These are phyloP conservation scores for Lymantria dispar DNA, from an alignment of 2,888 invertebrate species.

Conservation along the genomic window DNA sequence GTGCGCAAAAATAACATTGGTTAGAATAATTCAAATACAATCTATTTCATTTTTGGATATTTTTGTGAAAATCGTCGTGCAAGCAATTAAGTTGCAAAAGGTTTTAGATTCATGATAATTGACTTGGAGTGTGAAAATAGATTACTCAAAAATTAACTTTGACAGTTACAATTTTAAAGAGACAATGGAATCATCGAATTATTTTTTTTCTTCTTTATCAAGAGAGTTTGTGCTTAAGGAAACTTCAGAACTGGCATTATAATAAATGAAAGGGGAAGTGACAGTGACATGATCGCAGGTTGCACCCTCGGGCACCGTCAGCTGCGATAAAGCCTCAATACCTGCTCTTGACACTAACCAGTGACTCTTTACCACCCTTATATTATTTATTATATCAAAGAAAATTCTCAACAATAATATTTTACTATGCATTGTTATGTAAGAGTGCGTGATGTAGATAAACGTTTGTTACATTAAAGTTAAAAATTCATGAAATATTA, in stretches of 20 bases:
- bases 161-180: neutral
- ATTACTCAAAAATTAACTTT: neutral
- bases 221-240: constrained; percentile 24
- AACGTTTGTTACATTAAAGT: constrained; percentile 14
- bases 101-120: neutral
- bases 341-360: constrained; percentile 57
- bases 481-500: too few species aligned
- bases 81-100: too few species aligned
- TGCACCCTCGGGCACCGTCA: constrained; percentile 53
- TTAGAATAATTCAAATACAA: too few species aligned
- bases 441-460: constrained; percentile 49
- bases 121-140: neutral
- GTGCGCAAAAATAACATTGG: too few species aligned
- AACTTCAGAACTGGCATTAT: constrained; percentile 43
- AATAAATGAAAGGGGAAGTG: constrained; percentile 59
- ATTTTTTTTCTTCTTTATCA: constrained; percentile 18
- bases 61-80: too few species aligned
- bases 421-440: constrained; percentile 53
- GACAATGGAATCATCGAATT: neutral
- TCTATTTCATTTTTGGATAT: too few species aligned
- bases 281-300: constrained; percentile 52
- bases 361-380: constrained; percentile 42
- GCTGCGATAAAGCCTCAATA: constrained; percentile 66
- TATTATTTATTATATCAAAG: constrained; percentile 34
- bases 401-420: constrained; percentile 49